phyloP scores from a whole-genome alignment of 2,113 vertebrate genomes.

The Hemichromis elongatus region DNA sequence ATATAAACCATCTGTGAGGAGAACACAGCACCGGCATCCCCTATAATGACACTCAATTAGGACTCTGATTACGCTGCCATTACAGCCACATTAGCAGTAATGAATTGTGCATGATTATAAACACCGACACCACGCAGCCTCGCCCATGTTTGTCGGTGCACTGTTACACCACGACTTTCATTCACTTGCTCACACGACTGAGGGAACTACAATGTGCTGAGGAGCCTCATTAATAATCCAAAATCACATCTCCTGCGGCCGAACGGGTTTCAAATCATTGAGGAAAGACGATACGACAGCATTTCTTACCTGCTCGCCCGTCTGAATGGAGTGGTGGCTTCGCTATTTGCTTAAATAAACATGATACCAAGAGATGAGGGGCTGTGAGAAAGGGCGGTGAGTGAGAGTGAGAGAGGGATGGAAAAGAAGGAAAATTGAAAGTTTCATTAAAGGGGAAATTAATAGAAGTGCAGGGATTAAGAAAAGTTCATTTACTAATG shows the following conservation, averaged over 20 bases:
- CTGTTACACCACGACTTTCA: constrained; percentile 22
- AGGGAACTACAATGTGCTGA: constrained; percentile 22
- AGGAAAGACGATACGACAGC: constrained; percentile 27
- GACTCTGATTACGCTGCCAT: constrained; percentile 51
- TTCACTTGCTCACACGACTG: not conserved
- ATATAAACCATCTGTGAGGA: constrained; percentile 16
- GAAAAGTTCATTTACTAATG: not conserved
- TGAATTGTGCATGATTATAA: constrained; percentile 44
- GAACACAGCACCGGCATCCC: constrained; percentile 32
- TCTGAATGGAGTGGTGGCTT: not conserved
- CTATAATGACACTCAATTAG: constrained; percentile 54
- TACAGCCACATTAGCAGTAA: constrained; percentile 52
- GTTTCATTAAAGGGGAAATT: not conserved
- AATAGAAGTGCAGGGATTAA: not conserved
- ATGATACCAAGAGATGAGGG: not conserved
- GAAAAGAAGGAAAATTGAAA: not conserved
- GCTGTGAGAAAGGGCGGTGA: not conserved
- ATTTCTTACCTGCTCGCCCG: constrained; percentile 16
- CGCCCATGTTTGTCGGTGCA: constrained; percentile 41
- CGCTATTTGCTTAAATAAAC: constrained; percentile 8
- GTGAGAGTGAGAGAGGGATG: not conserved
- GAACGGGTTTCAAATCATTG: constrained; percentile 42
- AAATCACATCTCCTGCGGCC: constrained; percentile 31
- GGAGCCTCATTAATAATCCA: constrained; percentile 59
- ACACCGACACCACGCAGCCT: constrained; percentile 42